Percentiles rank a stretch among this genome's conserved stretches.
These are phyloP conservation scores for Scortum barcoo DNA, from an alignment of 2,113 vertebrate species.

Conservation along the genomic window DNA sequence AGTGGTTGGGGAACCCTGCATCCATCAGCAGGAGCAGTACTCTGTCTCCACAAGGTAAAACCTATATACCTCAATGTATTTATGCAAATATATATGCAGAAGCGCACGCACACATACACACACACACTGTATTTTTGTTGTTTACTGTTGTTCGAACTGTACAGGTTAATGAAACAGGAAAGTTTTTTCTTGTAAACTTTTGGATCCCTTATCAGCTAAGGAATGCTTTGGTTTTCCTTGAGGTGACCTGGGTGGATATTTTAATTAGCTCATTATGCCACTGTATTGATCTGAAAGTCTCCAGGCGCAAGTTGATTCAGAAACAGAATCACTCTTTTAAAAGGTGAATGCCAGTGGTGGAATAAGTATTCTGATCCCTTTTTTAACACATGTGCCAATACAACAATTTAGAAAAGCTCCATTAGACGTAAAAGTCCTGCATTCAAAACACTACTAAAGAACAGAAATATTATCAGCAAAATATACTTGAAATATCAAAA, in stretches of 20 bases:
- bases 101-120: background rate
- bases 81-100: conserved; percentile 5
- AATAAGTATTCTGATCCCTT: background rate
- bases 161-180: background rate
- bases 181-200: conserved; percentile 15
- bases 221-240: conserved; percentile 14
- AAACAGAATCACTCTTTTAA: conserved; percentile 20
- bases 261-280: conserved; percentile 56
- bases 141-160: background rate
- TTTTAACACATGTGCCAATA: background rate
- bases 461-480: background rate
- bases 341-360: conserved; percentile 1
- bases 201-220: conserved; percentile 3
- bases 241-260: conserved; percentile 40
- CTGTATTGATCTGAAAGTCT: conserved; percentile 56
- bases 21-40: conserved; percentile 88
- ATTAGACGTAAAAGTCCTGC: background rate
- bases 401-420: background rate
- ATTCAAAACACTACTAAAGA: background rate
- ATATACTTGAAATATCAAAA: background rate
- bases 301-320: conserved; percentile 24
- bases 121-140: background rate
- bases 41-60: conserved; percentile 94
- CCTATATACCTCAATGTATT: conserved; percentile 20
- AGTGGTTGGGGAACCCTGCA: conserved; percentile 87